These are phyloP conservation scores for Vultur gryphus DNA, from an alignment of 2,797 vertebrate genomes.

Conservation along the genomic window DNA sequence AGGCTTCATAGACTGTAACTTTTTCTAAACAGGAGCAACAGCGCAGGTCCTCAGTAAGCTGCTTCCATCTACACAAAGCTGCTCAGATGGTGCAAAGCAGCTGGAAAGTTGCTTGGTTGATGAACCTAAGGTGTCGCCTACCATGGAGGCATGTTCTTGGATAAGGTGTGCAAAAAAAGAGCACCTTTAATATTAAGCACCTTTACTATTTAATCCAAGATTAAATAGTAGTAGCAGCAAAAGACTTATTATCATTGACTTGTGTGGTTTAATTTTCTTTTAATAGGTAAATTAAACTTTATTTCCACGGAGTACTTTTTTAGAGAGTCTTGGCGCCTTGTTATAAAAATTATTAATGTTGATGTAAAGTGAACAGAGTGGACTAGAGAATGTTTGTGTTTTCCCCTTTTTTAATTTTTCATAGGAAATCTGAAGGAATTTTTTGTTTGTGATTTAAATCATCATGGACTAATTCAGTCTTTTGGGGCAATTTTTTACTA, in stretches of 20 bases:
- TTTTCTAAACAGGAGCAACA: background rate
- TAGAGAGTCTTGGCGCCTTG: background rate
- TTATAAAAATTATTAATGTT: background rate
- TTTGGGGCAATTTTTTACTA: background rate
- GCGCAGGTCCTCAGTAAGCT: background rate
- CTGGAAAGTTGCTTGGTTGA: background rate
- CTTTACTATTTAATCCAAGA: no score
- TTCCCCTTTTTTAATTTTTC: background rate
- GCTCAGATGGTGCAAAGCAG: background rate
- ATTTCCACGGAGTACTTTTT: background rate
- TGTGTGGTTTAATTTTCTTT: background rate
- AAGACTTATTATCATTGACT: background rate
- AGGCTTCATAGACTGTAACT: background rate
- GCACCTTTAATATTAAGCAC: no score
- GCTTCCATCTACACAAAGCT: background rate
- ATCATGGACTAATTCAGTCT: background rate
- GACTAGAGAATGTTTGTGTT: background rate
- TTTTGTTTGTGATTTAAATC: background rate
- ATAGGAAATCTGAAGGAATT: background rate
- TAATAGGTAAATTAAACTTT: background rate
- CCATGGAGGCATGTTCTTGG: background rate
- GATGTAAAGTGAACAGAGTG: background rate
- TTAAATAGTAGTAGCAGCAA: background rate
- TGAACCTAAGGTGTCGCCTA: background rate
- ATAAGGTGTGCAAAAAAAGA: background rate